Evolutionary conservation across 2,888 invertebrate species (phyloP).

Genomic region (Dasysyrphus albostriatus): DNA sequence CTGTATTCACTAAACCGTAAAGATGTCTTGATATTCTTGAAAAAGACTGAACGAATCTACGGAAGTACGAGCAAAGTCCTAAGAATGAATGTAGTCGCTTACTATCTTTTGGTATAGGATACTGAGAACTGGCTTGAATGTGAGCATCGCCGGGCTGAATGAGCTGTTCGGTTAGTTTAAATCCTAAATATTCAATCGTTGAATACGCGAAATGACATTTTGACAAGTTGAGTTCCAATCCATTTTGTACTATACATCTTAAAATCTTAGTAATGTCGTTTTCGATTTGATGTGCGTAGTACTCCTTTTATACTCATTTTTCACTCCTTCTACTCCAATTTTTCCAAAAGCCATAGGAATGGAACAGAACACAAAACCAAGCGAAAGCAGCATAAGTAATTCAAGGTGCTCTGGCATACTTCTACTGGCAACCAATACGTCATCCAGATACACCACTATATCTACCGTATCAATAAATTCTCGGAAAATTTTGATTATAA

Average conservation of each 20-base stretch:
- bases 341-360: too few relatives aligned
- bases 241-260: background rate
- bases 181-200: slow-evolving; percentile 60
- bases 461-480: background rate
- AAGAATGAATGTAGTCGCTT: slow-evolving; percentile 56
- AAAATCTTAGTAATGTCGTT: too few relatives aligned
- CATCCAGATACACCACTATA: slow-evolving; percentile 56
- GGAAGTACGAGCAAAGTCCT: slow-evolving; percentile 38
- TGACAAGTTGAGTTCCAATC: background rate
- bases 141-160: slow-evolving; percentile 36
- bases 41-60: slow-evolving; percentile 15
- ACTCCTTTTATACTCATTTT: too few relatives aligned
- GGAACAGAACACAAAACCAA: too few relatives aligned
- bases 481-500: background rate
- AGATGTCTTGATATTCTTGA: slow-evolving; percentile 26
- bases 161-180: slow-evolving; percentile 34
- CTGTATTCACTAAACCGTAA: slow-evolving; percentile 14
- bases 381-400: too few relatives aligned
- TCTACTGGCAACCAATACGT: slow-evolving; percentile 45
- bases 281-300: too few relatives aligned
- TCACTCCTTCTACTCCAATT: too few relatives aligned
- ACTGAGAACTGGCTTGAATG: slow-evolving; percentile 28
- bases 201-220: slow-evolving; percentile 50
- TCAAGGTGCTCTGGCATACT: slow-evolving; percentile 7
- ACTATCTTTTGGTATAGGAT: slow-evolving; percentile 42